These are phyloP conservation scores for Tiaroga cobitis DNA, from an alignment of 2,797 vertebrate genomes.

Conservation along the genomic window DNA sequence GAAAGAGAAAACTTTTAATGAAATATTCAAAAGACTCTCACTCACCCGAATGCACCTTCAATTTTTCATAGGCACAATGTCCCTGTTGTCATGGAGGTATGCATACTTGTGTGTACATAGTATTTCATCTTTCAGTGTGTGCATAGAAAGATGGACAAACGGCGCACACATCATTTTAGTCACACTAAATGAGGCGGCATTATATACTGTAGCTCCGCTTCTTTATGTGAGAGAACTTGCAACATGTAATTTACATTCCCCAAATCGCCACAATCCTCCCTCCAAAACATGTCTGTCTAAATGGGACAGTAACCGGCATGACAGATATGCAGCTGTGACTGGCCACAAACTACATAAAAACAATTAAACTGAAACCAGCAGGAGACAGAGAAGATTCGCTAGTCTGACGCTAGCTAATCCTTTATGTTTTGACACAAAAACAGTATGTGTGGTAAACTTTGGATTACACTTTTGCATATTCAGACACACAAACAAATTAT, in stretches of 20 bases:
- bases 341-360: constrained; percentile 20
- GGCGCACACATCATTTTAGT: neutral
- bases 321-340: constrained; percentile 34
- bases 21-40: constrained; percentile 74
- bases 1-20: constrained; percentile 63
- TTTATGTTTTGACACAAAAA: constrained; percentile 20
- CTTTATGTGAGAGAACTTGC: constrained; percentile 18
- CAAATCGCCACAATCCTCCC: constrained; percentile 15
- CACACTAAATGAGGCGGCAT: neutral
- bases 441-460: neutral
- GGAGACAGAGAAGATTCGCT: neutral
- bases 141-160: constrained; percentile 4
- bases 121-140: neutral
- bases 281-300: constrained; percentile 16
- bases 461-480: neutral
- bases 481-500: neutral
- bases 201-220: neutral
- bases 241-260: constrained; percentile 39
- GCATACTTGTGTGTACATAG: neutral
- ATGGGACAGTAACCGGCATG: constrained; percentile 21
- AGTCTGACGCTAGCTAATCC: constrained; percentile 8
- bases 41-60: constrained; percentile 61
- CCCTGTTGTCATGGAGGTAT: constrained; percentile 18
- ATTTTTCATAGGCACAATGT: constrained; percentile 58
- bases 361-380: constrained; percentile 11